Conservation (phyloP, 2,113 vertebrate species). For the Hippocampus abdominalis region DNA sequence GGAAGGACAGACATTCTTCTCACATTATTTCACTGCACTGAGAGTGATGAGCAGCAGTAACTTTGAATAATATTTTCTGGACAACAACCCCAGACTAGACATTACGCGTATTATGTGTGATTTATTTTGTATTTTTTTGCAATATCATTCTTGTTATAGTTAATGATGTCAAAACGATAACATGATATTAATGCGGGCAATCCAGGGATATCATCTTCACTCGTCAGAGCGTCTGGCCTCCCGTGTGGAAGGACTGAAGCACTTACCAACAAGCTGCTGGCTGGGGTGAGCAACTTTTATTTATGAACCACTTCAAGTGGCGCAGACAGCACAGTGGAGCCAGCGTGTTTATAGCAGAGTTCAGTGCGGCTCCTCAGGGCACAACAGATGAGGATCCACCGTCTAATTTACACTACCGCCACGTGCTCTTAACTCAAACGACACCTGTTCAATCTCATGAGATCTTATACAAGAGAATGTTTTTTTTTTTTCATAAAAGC, state of each 20-base stretch:
- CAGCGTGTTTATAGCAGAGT: slow-evolving; percentile 49
- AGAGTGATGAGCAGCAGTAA: neutral
- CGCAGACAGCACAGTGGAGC: slow-evolving; percentile 58
- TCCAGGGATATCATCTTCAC: neutral
- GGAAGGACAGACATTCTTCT: neutral
- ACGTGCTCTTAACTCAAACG: slow-evolving; percentile 14
- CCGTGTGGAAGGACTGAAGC: slow-evolving; percentile 10
- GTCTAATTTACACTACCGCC: slow-evolving; percentile 29
- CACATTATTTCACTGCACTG: neutral
- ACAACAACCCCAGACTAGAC: neutral
- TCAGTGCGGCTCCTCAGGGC: slow-evolving; percentile 42
- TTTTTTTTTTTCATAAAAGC: neutral
- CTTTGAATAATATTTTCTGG: neutral
- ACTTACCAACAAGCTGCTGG: slow-evolving; percentile 17
- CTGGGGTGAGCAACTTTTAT: slow-evolving; percentile 40
- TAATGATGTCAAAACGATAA: neutral
- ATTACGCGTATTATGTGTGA: too few species aligned
- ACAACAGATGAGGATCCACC: slow-evolving; percentile 41
- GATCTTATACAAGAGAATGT: neutral
- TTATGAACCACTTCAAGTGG: slow-evolving; percentile 61
- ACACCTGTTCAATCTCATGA: slow-evolving; percentile 1
- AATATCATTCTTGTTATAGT: neutral
- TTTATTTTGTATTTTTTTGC: neutral
- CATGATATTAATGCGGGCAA: neutral
- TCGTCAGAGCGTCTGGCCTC: slow-evolving; percentile 1